Conservation (phyloP, 1,140 invertebrate species). For the Drosophila melanica region DNA sequence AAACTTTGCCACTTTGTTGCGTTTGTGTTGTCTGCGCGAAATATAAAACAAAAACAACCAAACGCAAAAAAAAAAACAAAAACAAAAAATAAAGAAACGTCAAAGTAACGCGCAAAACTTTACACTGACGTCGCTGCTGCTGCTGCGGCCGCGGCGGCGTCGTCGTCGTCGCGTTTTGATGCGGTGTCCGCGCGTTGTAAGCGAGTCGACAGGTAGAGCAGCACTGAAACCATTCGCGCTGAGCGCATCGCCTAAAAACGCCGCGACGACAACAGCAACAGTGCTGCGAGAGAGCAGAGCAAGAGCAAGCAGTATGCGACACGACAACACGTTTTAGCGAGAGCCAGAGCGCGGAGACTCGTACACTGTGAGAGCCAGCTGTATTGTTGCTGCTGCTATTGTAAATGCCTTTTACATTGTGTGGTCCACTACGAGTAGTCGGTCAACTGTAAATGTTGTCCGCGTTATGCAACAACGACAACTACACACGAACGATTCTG, state of each 20-base stretch:
- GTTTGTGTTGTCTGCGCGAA: constrained; percentile 49
- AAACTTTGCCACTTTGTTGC: constrained; percentile 75
- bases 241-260: constrained; percentile 42
- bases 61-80: constrained; percentile 23
- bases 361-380: constrained; percentile 24
- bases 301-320: not conserved
- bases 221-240: constrained; percentile 44
- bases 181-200: constrained; percentile 63
- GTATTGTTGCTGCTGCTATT: constrained; percentile 32
- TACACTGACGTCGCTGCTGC: constrained; percentile 55
- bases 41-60: constrained; percentile 36
- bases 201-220: constrained; percentile 67
- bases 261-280: constrained; percentile 10
- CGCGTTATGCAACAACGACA: constrained; percentile 69
- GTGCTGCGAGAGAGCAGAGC: constrained; percentile 1
- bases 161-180: constrained; percentile 51
- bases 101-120: constrained; percentile 60
- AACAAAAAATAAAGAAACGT: constrained; percentile 28
- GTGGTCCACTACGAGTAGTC: constrained; percentile 36
- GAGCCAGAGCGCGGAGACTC: constrained; percentile 13
- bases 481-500: constrained; percentile 50
- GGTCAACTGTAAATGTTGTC: constrained; percentile 48
- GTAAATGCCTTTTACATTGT: constrained; percentile 60
- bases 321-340: constrained; percentile 10
- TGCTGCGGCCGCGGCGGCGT: constrained; percentile 38